These are phyloP conservation scores for Epinephelus moara DNA, from an alignment of 2,113 vertebrate species.

Conservation along the genomic window DNA sequence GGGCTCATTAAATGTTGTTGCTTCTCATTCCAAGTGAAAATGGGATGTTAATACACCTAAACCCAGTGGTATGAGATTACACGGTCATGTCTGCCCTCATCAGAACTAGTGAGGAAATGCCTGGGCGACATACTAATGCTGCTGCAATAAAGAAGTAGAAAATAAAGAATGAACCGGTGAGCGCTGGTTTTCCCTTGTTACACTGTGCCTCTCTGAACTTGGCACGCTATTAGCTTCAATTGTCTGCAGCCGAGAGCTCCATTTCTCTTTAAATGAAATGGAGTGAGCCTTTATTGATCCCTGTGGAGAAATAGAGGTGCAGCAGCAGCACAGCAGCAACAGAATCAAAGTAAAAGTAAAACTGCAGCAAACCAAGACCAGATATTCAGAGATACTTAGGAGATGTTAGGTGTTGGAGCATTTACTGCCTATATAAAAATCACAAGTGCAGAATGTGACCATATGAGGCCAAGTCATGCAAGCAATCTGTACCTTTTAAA, in stretches of 20 bases:
- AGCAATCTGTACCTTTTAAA: not conserved
- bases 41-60: not conserved
- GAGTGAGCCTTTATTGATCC: conserved; percentile 32
- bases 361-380: not conserved
- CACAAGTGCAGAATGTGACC: not conserved
- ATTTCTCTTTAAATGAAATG: conserved; percentile 40
- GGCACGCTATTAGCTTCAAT: conserved; percentile 16
- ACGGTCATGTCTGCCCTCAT: not conserved
- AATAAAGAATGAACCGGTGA: conserved; percentile 1
- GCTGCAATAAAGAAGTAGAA: not conserved
- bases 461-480: not conserved
- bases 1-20: not conserved
- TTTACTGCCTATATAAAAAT: not conserved
- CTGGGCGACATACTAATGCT: not conserved
- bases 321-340: not conserved
- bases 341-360: not conserved
- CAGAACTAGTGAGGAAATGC: not conserved
- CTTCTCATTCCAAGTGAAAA: conserved; percentile 3
- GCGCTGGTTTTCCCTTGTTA: not conserved
- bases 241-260: conserved; percentile 9
- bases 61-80: not conserved
- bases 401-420: not conserved
- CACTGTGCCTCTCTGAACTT: not conserved
- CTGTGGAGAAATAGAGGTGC: conserved; percentile 10
- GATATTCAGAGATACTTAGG: not conserved